phyloP scores from a whole-genome alignment of 2,113 vertebrate genomes.

The Xiphophorus couchianus region DNA sequence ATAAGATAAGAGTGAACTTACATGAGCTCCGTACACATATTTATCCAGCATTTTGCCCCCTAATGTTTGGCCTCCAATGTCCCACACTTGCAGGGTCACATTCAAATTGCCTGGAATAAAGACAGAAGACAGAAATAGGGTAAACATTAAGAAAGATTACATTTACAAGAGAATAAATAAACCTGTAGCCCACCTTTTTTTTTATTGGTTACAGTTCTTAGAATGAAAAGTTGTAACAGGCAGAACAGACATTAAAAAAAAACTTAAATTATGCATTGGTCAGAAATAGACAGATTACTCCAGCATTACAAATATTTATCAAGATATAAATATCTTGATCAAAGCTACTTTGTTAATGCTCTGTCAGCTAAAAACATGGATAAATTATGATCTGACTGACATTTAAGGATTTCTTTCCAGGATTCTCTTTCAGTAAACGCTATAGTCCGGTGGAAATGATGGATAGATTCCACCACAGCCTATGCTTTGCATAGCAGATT shows the following conservation, averaged over 20 bases:
- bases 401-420: conserved; percentile 24
- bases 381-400: conserved; percentile 1
- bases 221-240: not conserved
- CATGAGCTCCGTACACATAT: conserved; percentile 96
- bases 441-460: conserved; percentile 40
- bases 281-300: no score
- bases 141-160: not conserved
- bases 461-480: conserved; percentile 37
- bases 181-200: not conserved
- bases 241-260: no score
- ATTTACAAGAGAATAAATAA: conserved; percentile 16
- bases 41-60: conserved; percentile 99
- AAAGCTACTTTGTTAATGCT: not conserved
- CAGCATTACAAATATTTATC: not conserved
- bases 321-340: not conserved
- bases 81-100: conserved; percentile 97
- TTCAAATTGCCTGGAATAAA: conserved; percentile 89
- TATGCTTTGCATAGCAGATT: conserved; percentile 41
- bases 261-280: no score
- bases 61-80: conserved; percentile 97
- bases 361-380: not conserved
- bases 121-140: conserved; percentile 35
- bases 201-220: not conserved
- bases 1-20: conserved; percentile 31
- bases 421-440: conserved; percentile 47